Evolutionary conservation across 2,113 vertebrate genomes (phyloP), one percentile per base, ranked within the genome.

Genomic region (Anser brachyrhynchus): DNA sequence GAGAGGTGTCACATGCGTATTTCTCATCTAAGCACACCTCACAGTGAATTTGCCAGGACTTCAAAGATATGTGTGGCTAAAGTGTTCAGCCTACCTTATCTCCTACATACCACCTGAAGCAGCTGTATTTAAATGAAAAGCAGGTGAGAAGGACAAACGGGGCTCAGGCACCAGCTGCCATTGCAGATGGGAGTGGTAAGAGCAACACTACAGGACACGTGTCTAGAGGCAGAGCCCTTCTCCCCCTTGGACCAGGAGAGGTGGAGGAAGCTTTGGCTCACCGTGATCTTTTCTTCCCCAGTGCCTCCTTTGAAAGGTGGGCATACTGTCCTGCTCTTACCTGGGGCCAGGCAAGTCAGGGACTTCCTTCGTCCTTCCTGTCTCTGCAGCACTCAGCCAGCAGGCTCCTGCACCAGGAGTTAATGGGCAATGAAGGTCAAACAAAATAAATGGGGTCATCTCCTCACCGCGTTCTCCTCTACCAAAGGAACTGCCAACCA

Each of bases 1-100:
- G 23, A 49, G 67, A 75, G 44, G 31, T 3, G 3, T 1, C 61
- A 31, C 0, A 0, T 23, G 20, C 13, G 8, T 41, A 41, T 23
- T n/a, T 52, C 62, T 58, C 73, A 29, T 28, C 62, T 46, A 49
- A 44, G 10, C 3, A 51, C 15, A 39, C 37, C 51, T 62, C 73
- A 17, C 31, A 74, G 23, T 5, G 26, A 55, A 19, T 22, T 66
- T 87, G n/a, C 20, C 86, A 92, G 72, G 71, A 41, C 20, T 52
- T 57, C 31, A 25, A 57, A 31, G 33, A 13, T 11, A 20, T 4
- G 3, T 4, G 4, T 11, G 65, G 35, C 62, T 35, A 61, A 79
- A 79, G 69, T 22, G 8, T 46, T 46, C 41, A 41, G n/a, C 39
- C 26, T 26, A 49, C 13, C 6, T 22, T 25, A 29, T 33, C 28